Percentiles rank a stretch among this genome's conserved stretches.
These are phyloP conservation scores for Perdita meconis DNA, from an alignment of 2,888 invertebrate species.

Conservation along the genomic window DNA sequence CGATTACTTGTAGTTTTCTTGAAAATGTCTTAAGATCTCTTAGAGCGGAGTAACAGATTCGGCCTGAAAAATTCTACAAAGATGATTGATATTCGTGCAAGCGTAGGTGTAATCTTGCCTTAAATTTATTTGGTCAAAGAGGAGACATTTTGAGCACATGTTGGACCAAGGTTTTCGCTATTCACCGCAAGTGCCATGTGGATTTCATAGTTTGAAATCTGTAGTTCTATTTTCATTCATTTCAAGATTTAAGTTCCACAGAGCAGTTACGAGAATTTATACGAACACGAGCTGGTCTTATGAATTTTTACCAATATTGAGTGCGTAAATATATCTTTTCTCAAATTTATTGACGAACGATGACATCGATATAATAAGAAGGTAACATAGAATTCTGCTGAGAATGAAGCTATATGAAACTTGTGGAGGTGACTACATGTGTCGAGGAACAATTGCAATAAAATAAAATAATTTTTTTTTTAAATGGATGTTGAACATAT, in stretches of 20 bases:
- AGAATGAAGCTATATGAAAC: neutral
- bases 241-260: no score
- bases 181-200: conserved; percentile 15
- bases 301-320: conserved; percentile 24
- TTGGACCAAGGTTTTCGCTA: conserved; percentile 24
- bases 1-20: conserved; percentile 1
- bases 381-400: neutral
- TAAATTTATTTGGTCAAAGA: conserved; percentile 63
- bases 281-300: conserved; percentile 14
- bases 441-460: conserved; percentile 9
- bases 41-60: conserved; percentile 7
- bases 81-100: conserved; percentile 49
- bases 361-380: conserved; percentile 2
- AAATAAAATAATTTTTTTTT: neutral
- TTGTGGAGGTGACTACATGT: neutral
- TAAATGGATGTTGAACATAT: neutral
- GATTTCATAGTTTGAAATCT: neutral
- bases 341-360: neutral
- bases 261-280: conserved; percentile 6
- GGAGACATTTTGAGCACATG: conserved; percentile 57
- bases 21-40: neutral
- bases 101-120: conserved; percentile 39
- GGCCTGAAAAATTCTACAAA: conserved; percentile 41
- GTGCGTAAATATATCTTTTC: neutral
- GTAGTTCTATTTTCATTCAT: no score